These are phyloP conservation scores for Achroia grisella DNA, from an alignment of 1,140 invertebrate genomes.

Conservation along the genomic window DNA sequence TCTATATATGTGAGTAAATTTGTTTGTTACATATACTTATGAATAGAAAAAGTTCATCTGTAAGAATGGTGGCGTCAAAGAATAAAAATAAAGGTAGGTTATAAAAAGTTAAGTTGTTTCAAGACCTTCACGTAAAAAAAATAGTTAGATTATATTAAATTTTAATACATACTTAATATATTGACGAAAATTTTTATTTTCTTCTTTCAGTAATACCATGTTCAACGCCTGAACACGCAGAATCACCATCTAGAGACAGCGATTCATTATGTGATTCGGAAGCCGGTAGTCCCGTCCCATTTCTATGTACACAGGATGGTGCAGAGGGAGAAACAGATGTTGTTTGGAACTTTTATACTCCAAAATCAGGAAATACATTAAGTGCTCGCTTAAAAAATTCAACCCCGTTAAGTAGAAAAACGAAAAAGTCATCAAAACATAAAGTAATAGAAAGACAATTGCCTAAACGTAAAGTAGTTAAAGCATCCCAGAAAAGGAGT, in stretches of 20 bases:
- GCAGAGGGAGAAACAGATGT: constrained; percentile 65
- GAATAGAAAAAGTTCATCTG: constrained; percentile 16
- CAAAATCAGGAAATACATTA: constrained; percentile 37
- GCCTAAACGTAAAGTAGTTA: constrained; percentile 42
- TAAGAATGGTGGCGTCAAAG: constrained; percentile 46
- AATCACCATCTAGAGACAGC: constrained; percentile 61
- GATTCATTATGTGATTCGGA: constrained; percentile 60
- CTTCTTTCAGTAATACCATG: constrained; percentile 54
- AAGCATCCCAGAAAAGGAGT: constrained; percentile 41
- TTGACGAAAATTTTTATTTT: background rate
- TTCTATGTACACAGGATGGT: constrained; percentile 70
- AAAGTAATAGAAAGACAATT: constrained; percentile 50
- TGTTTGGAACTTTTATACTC: constrained; percentile 70
- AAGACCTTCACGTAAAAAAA: too few relatives aligned
- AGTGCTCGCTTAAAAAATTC: constrained; percentile 32
- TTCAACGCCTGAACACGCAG: constrained; percentile 56
- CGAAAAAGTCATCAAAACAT: constrained; percentile 33
- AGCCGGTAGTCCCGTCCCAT: constrained; percentile 61
- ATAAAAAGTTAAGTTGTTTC: constrained; percentile 3
- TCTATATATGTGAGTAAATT: background rate
- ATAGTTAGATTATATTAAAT: too few relatives aligned
- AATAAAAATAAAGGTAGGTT: constrained; percentile 49
- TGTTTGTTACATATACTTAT: constrained; percentile 8
- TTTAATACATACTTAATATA: too few relatives aligned
- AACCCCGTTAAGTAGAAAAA: constrained; percentile 54